Base-by-base conservation (phyloP, 2,797 vertebrate species). In the Lemur catta region DNA sequence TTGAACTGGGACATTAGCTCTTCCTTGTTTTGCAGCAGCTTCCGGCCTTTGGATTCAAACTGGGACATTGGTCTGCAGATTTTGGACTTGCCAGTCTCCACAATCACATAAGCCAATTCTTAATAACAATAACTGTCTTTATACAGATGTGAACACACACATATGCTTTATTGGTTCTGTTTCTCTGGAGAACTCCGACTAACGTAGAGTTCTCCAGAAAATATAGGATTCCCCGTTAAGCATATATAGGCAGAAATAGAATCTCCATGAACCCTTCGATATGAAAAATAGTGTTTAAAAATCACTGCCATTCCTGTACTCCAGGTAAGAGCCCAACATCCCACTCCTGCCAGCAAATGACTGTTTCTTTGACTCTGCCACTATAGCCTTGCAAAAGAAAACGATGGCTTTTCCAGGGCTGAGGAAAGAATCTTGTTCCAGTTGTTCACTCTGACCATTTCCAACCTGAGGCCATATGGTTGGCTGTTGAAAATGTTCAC, bases 401-500 rank as follows among this genome's bases (percentile, higher is more conserved):
- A 22, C 91, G 87, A 98, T 97, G 88, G 94, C 3, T 98, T 98
- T 98, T 96, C 87, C 96, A 97, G 98, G 76, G 43, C 28, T 46
- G 52, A 87, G 84, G 90, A 92, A 93, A 85, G 0, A 41, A 89
- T 87, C 92, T 52, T 79, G 76, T 97, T 97, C 95, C 96, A 91
- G 89, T 97, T 71, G 74, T 61, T 96, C 97, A 91, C 94, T 97
- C 96, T 96, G 98, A 95, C 90, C 0, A 65, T 95, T 97, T 95
- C 97, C 93, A 93, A 96, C 97, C 97, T 12, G 33, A 94, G 96
- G 96, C 97, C 97, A 97, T 96, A 59, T 97, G 97, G 96, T 95
- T 98, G 98, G 98, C 98, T 98, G 95, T 92, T 98, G 97, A 98
- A 98, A 98, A 89, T 26, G 85, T 63, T 81, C 96, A 26, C 67